phyloP scores from a whole-genome alignment of 2,797 vertebrate species.

The Cyprinella venusta region DNA sequence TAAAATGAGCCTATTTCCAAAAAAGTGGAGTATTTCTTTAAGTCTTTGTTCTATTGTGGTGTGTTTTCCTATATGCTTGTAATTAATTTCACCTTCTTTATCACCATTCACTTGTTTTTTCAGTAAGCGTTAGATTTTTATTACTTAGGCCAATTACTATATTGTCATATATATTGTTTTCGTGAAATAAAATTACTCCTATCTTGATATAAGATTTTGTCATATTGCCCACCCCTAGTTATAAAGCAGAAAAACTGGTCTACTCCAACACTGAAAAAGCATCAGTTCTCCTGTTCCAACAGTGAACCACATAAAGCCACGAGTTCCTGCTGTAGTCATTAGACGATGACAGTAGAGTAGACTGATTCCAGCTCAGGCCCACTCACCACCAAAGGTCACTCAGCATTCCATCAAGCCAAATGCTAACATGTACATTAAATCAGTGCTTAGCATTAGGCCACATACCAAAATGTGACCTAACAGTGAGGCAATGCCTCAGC shows the following conservation, averaged over 20 bases:
- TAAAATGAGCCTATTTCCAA: too few species aligned
- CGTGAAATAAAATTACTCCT: too few species aligned
- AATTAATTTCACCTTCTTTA: too few species aligned
- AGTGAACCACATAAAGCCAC: neutral
- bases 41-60: too few species aligned
- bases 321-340: conserved; percentile 2
- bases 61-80: too few species aligned
- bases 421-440: conserved; percentile 24
- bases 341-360: neutral
- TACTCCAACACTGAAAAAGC: neutral
- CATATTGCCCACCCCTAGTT: too few species aligned
- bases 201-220: too few species aligned
- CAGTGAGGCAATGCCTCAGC: conserved; percentile 2
- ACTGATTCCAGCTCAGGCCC: conserved; percentile 16
- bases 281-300: neutral
- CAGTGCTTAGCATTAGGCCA: neutral
- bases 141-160: too few species aligned
- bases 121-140: too few species aligned
- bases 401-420: conserved; percentile 26
- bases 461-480: conserved; percentile 22
- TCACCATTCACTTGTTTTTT: too few species aligned
- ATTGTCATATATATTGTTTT: too few species aligned
- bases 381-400: conserved; percentile 35
- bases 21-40: too few species aligned
- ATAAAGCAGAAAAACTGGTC: neutral